Evolutionary conservation across 2,888 invertebrate genomes (phyloP).

Genomic region (Plebejus melissa): DNA sequence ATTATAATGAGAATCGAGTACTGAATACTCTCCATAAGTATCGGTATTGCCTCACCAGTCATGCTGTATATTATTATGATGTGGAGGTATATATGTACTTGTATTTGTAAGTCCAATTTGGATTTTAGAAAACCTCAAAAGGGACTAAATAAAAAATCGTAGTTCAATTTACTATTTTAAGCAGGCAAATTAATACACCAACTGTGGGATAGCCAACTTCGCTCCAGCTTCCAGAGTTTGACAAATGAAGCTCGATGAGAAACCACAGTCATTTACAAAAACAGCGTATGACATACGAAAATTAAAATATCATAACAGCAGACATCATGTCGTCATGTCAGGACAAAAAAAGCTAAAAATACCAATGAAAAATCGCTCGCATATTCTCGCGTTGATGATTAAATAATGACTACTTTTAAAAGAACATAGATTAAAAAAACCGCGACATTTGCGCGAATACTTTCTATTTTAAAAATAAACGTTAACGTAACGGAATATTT

Average conservation of each 20-base stretch:
- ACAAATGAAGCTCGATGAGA: not conserved
- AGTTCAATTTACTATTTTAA: too few species aligned
- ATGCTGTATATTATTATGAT: too few species aligned
- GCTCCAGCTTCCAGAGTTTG: not conserved
- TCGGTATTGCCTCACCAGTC: too few species aligned
- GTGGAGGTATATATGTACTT: too few species aligned
- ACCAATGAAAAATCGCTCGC: not conserved
- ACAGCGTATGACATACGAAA: not conserved
- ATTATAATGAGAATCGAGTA: too few species aligned
- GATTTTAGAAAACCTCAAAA: too few species aligned
- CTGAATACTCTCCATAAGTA: too few species aligned
- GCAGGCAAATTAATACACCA: too few species aligned
- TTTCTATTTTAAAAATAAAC: slow-evolving; percentile 32
- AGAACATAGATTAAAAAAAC: slow-evolving; percentile 6
- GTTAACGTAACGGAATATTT: slow-evolving; percentile 33
- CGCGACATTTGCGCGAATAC: slow-evolving; percentile 26
- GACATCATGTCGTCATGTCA: not conserved
- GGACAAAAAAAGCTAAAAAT: slow-evolving; percentile 5
- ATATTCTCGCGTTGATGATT: not conserved
- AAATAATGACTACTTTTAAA: slow-evolving; percentile 11
- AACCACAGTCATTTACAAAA: not conserved
- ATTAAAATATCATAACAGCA: not conserved
- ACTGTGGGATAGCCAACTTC: not conserved
- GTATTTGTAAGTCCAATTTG: too few species aligned
- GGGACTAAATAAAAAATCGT: too few species aligned